Evolutionary conservation across 2,888 invertebrate genomes (phyloP).

Genomic region (Camponotus fellah): DNA sequence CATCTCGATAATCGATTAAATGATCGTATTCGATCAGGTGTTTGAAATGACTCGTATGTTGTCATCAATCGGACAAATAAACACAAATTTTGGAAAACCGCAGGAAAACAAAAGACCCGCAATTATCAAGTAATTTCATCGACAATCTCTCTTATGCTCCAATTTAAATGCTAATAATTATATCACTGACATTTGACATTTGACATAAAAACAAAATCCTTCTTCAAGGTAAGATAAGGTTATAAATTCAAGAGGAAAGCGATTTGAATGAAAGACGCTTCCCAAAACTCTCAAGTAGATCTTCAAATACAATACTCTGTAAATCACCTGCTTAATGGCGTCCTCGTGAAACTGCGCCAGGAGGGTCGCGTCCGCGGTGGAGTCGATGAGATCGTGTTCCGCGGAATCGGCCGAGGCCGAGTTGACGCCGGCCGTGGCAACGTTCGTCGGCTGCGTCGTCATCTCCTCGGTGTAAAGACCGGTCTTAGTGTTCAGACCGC

Average conservation of each 20-base stretch:
- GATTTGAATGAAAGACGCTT: neutral
- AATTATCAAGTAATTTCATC: neutral
- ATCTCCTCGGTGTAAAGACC: constrained; percentile 86
- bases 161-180: neutral
- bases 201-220: neutral
- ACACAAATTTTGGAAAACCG: neutral
- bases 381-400: constrained; percentile 87
- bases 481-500: constrained; percentile 78
- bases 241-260: neutral
- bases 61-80: neutral
- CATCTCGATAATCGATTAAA: constrained; percentile 8
- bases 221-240: neutral
- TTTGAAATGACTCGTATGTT: constrained; percentile 34
- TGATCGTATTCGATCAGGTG: neutral
- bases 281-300: neutral
- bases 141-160: neutral
- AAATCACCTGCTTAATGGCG: constrained; percentile 89
- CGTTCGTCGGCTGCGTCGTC: constrained; percentile 85
- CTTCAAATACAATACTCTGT: neutral
- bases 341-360: constrained; percentile 93
- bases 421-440: constrained; percentile 87
- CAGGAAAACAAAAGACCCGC: neutral
- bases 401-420: constrained; percentile 84
- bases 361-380: constrained; percentile 88
- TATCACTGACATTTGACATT: constrained; percentile 1